A percentile compares a stretch with the other conserved stretches of the same genome.
Conservation (phyloP, 2,113 vertebrate species). For the Cottus gobio region DNA sequence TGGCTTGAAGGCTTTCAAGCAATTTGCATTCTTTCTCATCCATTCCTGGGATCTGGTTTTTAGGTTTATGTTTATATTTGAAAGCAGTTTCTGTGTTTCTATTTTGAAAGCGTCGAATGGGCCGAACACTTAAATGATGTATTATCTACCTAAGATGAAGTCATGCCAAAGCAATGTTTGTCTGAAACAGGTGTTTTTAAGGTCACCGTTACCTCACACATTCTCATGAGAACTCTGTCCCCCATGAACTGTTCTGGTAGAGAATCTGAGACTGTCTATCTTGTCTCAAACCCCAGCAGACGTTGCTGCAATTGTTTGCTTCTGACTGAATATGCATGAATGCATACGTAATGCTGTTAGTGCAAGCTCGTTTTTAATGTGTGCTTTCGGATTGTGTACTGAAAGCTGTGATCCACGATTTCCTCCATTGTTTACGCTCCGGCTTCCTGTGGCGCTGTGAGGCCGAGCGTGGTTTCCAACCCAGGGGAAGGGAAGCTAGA, state of each 20-base stretch:
- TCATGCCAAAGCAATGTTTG: slow-evolving; percentile 6
- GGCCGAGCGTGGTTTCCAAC: slow-evolving; percentile 35
- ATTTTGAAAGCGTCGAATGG: neutral
- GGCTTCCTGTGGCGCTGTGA: slow-evolving; percentile 61
- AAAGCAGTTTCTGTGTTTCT: neutral
- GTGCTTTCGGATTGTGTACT: slow-evolving; percentile 54
- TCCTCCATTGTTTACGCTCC: slow-evolving; percentile 73
- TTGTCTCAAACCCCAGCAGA: slow-evolving; percentile 55
- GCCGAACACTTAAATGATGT: neutral
- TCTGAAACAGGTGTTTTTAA: slow-evolving; percentile 22
- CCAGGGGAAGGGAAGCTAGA: slow-evolving; percentile 51
- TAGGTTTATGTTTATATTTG: neutral
- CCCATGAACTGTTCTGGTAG: slow-evolving; percentile 30
- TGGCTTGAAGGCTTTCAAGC: slow-evolving; percentile 12
- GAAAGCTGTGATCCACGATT: slow-evolving; percentile 72
- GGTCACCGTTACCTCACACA: slow-evolving; percentile 7
- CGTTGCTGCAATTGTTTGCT: slow-evolving; percentile 54
- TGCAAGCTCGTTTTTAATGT: slow-evolving; percentile 55
- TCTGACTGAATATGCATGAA: slow-evolving; percentile 67
- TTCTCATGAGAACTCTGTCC: slow-evolving; percentile 38
- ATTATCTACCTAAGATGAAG: slow-evolving; percentile 24
- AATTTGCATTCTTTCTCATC: neutral
- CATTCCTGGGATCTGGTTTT: slow-evolving; percentile 5
- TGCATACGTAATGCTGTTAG: slow-evolving; percentile 69
- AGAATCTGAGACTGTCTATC: slow-evolving; percentile 28